These are phyloP conservation scores for Sphaerophoria rueppellii DNA, from an alignment of 2,888 invertebrate genomes.

Conservation along the genomic window DNA sequence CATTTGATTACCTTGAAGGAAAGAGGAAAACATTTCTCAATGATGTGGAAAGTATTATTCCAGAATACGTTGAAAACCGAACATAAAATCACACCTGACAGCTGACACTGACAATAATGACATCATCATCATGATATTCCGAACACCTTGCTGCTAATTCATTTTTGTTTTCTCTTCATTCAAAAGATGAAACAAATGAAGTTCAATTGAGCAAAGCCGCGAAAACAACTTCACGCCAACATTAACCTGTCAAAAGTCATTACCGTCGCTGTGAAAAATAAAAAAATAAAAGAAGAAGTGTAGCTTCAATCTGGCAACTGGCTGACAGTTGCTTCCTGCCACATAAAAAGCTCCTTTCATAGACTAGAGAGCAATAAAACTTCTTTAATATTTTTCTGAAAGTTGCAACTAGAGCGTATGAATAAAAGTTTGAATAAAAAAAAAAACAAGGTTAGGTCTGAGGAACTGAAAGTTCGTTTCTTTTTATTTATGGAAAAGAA, in stretches of 20 bases:
- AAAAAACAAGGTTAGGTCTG: neutral
- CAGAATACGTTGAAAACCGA: too few species aligned
- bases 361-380: neutral
- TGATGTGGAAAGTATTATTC: too few species aligned
- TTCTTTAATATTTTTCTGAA: neutral
- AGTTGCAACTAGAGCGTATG: slow-evolving; percentile 31
- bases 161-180: too few species aligned
- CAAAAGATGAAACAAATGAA: slow-evolving; percentile 16
- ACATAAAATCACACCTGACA: too few species aligned
- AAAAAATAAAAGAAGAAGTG: slow-evolving; percentile 64
- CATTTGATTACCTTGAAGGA: too few species aligned
- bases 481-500: slow-evolving; percentile 2
- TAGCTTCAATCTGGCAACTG: slow-evolving; percentile 72
- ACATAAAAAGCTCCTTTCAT: slow-evolving; percentile 35
- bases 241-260: slow-evolving; percentile 73
- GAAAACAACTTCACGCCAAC: slow-evolving; percentile 72
- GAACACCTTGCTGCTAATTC: slow-evolving; percentile 46
- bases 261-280: slow-evolving; percentile 50
- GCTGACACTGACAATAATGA: slow-evolving; percentile 62
- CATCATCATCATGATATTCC: slow-evolving; percentile 52
- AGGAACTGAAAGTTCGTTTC: neutral
- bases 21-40: too few species aligned
- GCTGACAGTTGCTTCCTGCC: slow-evolving; percentile 71
- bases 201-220: slow-evolving; percentile 73
- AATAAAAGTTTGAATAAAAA: slow-evolving; percentile 27